Evolutionary conservation across 2,797 vertebrate species (phyloP).

Genomic region (Chrosomus eos): DNA sequence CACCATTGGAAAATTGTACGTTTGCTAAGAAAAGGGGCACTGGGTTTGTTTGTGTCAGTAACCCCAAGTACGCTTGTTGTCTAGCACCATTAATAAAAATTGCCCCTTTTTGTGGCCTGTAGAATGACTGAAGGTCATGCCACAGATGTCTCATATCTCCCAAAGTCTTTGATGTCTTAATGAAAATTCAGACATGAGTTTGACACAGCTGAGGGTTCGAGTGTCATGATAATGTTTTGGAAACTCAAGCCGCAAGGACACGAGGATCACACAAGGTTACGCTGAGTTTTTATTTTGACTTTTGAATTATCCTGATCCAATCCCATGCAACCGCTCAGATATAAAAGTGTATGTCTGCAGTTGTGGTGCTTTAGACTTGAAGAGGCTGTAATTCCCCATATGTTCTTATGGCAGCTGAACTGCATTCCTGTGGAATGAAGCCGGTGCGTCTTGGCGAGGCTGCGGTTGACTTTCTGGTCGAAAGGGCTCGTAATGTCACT

Average conservation of each 20-base stretch:
- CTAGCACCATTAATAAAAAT: not conserved
- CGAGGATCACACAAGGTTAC: conserved; percentile 74
- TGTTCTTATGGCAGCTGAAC: conserved; percentile 63
- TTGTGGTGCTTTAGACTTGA: not conserved
- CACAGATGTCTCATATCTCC: conserved; percentile 18
- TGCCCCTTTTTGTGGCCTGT: not conserved
- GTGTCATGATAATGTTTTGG: conserved; percentile 64
- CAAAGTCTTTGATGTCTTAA: conserved; percentile 30
- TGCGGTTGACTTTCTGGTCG: conserved; percentile 69
- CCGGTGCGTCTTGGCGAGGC: conserved; percentile 63
- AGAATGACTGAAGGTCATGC: conserved; percentile 11
- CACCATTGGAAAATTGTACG: not conserved
- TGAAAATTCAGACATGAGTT: not conserved
- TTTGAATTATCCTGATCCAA: conserved; percentile 79
- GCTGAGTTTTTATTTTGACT: conserved; percentile 79
- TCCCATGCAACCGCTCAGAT: conserved; percentile 58
- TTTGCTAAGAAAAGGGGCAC: too few relatives aligned
- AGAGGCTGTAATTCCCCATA: conserved; percentile 1
- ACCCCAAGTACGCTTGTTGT: not conserved
- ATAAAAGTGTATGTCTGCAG: conserved; percentile 73
- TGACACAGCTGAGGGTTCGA: conserved; percentile 34
- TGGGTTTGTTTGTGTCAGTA: not conserved
- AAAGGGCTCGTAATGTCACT: conserved; percentile 75
- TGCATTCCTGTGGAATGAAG: conserved; percentile 64
- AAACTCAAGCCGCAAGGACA: conserved; percentile 68